Conservation (phyloP, 2,888 invertebrate species). For the Fragum sueziense region DNA sequence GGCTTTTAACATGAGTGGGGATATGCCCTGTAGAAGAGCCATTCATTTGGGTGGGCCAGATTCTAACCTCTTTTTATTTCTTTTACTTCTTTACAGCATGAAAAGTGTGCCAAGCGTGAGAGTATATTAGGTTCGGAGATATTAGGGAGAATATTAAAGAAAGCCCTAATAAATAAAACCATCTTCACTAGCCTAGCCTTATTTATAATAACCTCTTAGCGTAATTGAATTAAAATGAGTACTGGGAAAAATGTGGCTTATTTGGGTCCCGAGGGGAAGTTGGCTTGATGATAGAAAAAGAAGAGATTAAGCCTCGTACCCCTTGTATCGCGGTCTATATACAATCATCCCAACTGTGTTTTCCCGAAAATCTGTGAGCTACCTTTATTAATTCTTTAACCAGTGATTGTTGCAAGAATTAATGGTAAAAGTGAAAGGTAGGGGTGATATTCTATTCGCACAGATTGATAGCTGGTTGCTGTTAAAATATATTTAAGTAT, state of each 20-base stretch:
- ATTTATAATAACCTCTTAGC: too few species aligned
- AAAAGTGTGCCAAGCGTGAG: constrained; percentile 5
- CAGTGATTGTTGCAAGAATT: constrained; percentile 34
- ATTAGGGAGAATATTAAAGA: background rate
- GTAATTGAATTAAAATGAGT: background rate
- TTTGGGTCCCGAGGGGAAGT: background rate
- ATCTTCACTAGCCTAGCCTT: background rate
- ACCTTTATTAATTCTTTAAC: background rate
- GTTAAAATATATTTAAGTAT: constrained; percentile 32
- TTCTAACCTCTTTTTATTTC: constrained; percentile 63
- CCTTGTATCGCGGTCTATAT: constrained; percentile 47
- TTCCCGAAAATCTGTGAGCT: constrained; percentile 37
- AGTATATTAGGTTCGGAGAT: background rate
- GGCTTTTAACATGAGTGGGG: constrained; percentile 89
- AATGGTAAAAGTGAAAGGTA: constrained; percentile 1
- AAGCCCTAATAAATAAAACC: too few species aligned
- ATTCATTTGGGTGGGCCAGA: constrained; percentile 80
- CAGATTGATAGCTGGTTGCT: constrained; percentile 40
- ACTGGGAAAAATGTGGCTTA: background rate
- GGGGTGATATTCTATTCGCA: constrained; percentile 34
- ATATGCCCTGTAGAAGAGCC: constrained; percentile 88
- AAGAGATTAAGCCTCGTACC: constrained; percentile 21
- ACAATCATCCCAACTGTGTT: background rate
- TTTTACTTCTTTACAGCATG: constrained; percentile 20
- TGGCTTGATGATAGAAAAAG: background rate